Conservation (phyloP, 2,113 vertebrate species). For the Cephalopterus ornatus region DNA sequence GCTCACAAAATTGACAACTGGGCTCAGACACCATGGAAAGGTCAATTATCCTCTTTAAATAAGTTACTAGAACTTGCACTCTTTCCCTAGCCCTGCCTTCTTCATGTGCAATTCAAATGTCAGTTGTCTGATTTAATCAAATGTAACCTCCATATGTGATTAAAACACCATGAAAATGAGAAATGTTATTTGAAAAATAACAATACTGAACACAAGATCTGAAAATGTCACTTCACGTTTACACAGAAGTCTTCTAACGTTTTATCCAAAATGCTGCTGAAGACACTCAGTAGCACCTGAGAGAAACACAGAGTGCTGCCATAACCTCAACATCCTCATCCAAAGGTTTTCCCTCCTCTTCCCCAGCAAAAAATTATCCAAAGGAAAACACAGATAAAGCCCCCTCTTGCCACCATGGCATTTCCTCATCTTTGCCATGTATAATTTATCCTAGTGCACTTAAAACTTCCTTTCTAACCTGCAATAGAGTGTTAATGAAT, state of each 20-base stretch:
- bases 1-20: not conserved
- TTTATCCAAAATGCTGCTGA: not conserved
- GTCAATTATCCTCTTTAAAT: constrained; percentile 17
- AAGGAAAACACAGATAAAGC: not conserved
- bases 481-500: not conserved
- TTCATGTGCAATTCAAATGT: constrained; percentile 29
- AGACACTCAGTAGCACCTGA: not conserved
- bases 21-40: constrained; percentile 14
- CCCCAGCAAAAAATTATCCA: not conserved
- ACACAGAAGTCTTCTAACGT: not conserved
- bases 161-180: not conserved
- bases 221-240: not conserved
- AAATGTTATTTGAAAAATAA: not conserved
- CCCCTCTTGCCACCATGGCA: not conserved
- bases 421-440: not conserved
- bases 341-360: not conserved
- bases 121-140: constrained; percentile 14
- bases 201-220: not conserved
- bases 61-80: not conserved
- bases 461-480: constrained; percentile 13
- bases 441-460: not conserved
- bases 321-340: not conserved
- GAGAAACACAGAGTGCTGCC: not conserved
- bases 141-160: not conserved
- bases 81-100: not conserved